These are phyloP conservation scores for Trimorus sp. DNA, from an alignment of 2,888 invertebrate species.

Conservation along the genomic window DNA sequence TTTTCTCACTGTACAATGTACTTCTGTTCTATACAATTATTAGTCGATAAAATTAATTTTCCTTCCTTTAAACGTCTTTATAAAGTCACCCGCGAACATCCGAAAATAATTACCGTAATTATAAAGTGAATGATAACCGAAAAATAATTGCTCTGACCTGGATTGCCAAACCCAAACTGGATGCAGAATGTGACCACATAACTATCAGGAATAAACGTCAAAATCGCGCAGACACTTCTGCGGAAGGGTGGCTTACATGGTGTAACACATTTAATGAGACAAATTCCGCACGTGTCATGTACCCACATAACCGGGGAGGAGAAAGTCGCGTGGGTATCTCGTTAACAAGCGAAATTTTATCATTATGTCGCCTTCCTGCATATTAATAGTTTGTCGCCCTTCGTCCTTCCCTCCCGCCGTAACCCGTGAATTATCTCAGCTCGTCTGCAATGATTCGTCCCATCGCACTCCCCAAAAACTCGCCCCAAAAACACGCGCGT, in stretches of 20 bases:
- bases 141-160: no score
- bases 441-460: no score
- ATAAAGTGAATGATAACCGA: no score
- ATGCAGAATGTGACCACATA: conserved; percentile 29
- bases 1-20: no score
- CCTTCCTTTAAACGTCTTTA: no score
- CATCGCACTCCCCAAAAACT: no score
- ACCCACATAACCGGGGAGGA: conserved; percentile 55
- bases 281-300: conserved; percentile 54
- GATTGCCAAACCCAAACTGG: background rate
- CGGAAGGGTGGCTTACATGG: conserved; percentile 51
- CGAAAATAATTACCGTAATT: no score
- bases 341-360: conserved; percentile 61
- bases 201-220: conserved; percentile 39
- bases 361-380: conserved; percentile 36
- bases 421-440: no score
- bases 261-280: conserved; percentile 61
- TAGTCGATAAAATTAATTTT: no score
- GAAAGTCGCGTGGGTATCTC: conserved; percentile 52
- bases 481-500: no score
- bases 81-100: no score
- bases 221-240: conserved; percentile 21
- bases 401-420: background rate
- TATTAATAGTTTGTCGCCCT: conserved; percentile 32
- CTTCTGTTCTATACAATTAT: no score